Evolutionary conservation across 2,113 vertebrate genomes (phyloP).

Genomic region (Phalacrocorax pelagicus): DNA sequence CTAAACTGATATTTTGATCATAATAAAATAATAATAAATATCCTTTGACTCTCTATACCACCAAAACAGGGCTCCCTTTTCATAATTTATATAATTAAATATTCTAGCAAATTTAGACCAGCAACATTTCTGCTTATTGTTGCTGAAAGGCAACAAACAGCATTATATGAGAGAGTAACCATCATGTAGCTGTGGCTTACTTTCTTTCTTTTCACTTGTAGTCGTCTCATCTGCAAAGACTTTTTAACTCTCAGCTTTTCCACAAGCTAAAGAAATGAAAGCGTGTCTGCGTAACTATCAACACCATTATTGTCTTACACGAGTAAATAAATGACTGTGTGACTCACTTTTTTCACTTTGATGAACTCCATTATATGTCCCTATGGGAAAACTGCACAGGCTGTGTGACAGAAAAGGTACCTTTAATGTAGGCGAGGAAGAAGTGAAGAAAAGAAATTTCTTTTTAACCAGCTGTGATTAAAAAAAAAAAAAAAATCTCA

Average conservation of each 20-base stretch:
- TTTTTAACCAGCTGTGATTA: neutral
- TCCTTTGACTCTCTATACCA: neutral
- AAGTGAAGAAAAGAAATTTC: slow-evolving; percentile 10
- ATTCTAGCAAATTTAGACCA: neutral
- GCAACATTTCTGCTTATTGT: neutral
- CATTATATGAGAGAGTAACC: neutral
- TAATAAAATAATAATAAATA: neutral
- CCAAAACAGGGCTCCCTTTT: neutral
- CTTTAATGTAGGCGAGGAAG: neutral
- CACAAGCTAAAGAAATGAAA: neutral
- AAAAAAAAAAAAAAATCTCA: neutral
- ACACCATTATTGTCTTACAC: slow-evolving; percentile 38
- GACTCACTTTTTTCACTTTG: slow-evolving; percentile 26
- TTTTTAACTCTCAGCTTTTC: neutral
- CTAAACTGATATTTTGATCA: neutral
- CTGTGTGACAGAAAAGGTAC: neutral
- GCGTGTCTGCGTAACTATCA: neutral
- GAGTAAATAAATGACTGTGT: slow-evolving; percentile 54
- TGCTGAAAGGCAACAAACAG: neutral
- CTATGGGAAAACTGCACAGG: slow-evolving; percentile 32
- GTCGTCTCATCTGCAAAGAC: neutral
- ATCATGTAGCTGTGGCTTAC: neutral
- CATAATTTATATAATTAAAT: neutral
- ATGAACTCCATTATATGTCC: slow-evolving; percentile 39
- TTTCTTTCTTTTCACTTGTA: neutral